Evolutionary conservation across 1,140 invertebrate species (phyloP).

Genomic region (Zophobas morio): DNA sequence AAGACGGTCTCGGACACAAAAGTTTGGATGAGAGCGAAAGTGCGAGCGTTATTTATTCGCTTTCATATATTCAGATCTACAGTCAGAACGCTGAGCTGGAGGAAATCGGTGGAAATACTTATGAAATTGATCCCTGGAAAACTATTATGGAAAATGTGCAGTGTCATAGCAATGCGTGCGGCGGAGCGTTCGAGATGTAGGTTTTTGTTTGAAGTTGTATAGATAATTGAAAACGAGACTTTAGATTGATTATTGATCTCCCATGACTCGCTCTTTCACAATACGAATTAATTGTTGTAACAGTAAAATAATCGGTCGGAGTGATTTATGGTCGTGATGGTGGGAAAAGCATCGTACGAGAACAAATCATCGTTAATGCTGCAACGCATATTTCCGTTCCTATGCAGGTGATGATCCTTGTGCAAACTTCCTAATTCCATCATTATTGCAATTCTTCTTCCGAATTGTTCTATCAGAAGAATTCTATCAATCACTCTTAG

Average conservation of each 20-base stretch:
- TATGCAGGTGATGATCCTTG: constrained; percentile 12
- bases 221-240: constrained; percentile 42
- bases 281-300: constrained; percentile 40
- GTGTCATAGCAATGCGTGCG: constrained; percentile 29
- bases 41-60: neutral
- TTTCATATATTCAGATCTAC: neutral
- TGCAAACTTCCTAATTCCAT: constrained; percentile 56
- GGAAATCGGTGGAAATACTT: constrained; percentile 28
- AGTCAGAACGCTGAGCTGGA: neutral
- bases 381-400: neutral
- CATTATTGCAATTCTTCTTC: constrained; percentile 63
- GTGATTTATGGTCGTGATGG: constrained; percentile 22
- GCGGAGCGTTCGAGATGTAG: constrained; percentile 4
- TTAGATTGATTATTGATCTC: constrained; percentile 42
- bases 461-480: constrained; percentile 58
- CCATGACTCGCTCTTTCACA: constrained; percentile 33
- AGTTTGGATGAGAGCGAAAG: too few relatives aligned
- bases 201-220: constrained; percentile 42
- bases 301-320: constrained; percentile 14
- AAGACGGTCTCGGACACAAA: neutral
- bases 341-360: neutral
- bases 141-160: constrained; percentile 36
- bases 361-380: constrained; percentile 1
- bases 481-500: constrained; percentile 66
- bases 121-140: constrained; percentile 42